phyloP scores from a whole-genome alignment of 2,888 invertebrate species.

The Eulithis prunata region DNA sequence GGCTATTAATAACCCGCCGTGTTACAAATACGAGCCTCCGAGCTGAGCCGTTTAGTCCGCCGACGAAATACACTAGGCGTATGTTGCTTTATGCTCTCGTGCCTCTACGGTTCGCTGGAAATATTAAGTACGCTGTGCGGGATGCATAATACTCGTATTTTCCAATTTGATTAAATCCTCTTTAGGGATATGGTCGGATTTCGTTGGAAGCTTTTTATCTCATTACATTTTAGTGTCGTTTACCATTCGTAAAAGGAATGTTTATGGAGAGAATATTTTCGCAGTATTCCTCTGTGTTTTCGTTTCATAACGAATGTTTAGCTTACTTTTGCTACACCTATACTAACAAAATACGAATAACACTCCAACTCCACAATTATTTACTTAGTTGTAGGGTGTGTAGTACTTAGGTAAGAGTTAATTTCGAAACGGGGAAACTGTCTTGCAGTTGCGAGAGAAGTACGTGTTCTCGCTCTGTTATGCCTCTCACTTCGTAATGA shows the following conservation, averaged over 20 bases:
- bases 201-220: constrained; percentile 47
- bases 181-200: constrained; percentile 50
- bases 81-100: constrained; percentile 62
- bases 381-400: constrained; percentile 35
- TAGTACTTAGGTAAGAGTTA: constrained; percentile 44
- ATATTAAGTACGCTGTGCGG: constrained; percentile 50
- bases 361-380: constrained; percentile 32
- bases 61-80: constrained; percentile 71
- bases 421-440: constrained; percentile 55
- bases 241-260: constrained; percentile 26
- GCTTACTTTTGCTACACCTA: constrained; percentile 5
- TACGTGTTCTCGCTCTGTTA: constrained; percentile 51
- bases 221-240: constrained; percentile 43
- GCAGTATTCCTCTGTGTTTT: constrained; percentile 22
- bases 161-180: constrained; percentile 58
- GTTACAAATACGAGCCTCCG: constrained; percentile 72
- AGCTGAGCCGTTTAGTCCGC: constrained; percentile 71
- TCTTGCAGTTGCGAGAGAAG: constrained; percentile 50
- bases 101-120: constrained; percentile 46
- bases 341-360: constrained; percentile 20
- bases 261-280: constrained; percentile 26
- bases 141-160: constrained; percentile 47
- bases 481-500: constrained; percentile 51
- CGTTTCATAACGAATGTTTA: constrained; percentile 18
- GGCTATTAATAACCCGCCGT: constrained; percentile 78